Percentiles rank a stretch among this genome's conserved stretches.
phyloP scores from a whole-genome alignment of 2,113 vertebrate genomes.

The Oenanthe melanoleuca region DNA sequence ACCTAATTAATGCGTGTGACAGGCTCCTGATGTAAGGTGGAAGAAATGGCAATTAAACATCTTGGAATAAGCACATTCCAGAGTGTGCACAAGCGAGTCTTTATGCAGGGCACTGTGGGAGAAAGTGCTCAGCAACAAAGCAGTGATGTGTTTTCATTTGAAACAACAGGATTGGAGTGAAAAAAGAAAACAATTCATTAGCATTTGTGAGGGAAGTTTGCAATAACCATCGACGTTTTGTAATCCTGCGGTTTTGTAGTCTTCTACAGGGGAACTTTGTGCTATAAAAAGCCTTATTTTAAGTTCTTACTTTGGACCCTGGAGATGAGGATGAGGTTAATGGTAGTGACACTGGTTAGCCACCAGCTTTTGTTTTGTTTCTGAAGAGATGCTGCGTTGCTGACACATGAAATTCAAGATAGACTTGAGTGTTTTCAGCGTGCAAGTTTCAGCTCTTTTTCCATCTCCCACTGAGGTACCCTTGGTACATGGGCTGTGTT shows the following conservation, averaged over 20 bases:
- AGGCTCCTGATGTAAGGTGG: conserved; percentile 57
- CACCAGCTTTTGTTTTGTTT: not conserved
- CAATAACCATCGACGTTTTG: not conserved
- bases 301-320: not conserved
- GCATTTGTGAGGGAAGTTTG: conserved; percentile 55
- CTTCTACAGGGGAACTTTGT: not conserved
- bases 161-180: conserved; percentile 43
- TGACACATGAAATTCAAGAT: conserved; percentile 1
- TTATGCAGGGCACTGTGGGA: conserved; percentile 67
- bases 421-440: not conserved
- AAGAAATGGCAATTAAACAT: conserved; percentile 62
- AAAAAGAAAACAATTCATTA: conserved; percentile 61
- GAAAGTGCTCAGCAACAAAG: conserved; percentile 67
- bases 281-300: not conserved
- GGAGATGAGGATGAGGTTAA: conserved; percentile 20
- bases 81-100: conserved; percentile 62
- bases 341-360: conserved; percentile 8
- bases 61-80: conserved; percentile 71
- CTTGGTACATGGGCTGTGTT: rapidly evolving
- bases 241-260: not conserved
- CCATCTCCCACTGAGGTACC: not conserved
- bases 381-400: not conserved
- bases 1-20: conserved; percentile 49
- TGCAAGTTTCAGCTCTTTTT: not conserved
- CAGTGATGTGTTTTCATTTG: conserved; percentile 48